Percentiles rank a stretch among this genome's conserved stretches.
Conservation (phyloP, 2,797 vertebrate species). For the Platyrinchus mystaceus region DNA sequence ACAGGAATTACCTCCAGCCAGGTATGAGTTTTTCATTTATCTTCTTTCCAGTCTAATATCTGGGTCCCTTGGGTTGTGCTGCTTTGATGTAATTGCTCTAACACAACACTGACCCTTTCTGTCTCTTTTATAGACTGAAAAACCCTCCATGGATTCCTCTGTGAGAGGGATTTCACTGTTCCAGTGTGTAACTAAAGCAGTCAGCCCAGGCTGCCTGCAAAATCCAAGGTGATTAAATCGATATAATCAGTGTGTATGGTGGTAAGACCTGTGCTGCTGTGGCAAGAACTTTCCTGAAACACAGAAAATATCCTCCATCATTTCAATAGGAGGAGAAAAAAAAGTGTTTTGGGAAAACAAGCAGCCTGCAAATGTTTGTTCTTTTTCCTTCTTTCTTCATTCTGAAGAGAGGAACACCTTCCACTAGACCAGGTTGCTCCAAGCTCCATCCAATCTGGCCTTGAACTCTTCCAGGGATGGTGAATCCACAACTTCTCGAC, state of each 20-base stretch:
- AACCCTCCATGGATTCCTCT: neutral
- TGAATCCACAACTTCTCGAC: neutral
- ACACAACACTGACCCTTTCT: neutral
- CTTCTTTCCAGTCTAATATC: neutral
- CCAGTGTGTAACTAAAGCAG: neutral
- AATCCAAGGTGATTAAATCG: neutral
- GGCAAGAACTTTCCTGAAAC: neutral
- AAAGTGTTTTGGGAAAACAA: neutral
- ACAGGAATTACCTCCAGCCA: neutral
- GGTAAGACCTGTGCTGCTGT: no score
- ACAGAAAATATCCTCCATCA: neutral
- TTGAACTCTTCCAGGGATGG: neutral
- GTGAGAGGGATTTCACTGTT: neutral
- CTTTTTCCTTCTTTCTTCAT: neutral
- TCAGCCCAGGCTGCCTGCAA: neutral
- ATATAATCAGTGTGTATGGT: neutral
- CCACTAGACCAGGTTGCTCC: neutral
- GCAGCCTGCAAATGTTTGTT: neutral
- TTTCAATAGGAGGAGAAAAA: neutral
- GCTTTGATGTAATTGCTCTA: neutral
- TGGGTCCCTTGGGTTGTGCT: neutral
- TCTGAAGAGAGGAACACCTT: neutral
- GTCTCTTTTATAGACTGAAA: neutral
- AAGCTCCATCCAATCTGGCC: no score
- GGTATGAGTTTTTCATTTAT: neutral